A percentile compares a stretch with the other conserved stretches of the same genome.
Conservation (phyloP, 2,888 invertebrate species). For the Ennomos erosarius region DNA sequence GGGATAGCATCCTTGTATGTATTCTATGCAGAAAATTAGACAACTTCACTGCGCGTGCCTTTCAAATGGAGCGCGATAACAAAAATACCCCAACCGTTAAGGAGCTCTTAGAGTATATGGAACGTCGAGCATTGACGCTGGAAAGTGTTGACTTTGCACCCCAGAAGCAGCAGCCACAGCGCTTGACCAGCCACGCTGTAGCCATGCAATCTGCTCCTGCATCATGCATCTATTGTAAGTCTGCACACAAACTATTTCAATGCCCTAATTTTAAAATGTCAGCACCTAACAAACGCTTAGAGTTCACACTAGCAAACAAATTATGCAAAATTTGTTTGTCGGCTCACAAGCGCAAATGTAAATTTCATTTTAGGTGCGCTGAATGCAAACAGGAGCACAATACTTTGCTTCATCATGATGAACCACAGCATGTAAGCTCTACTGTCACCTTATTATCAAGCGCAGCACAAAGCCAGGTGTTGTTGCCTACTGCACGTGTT, state of each 20-base stretch:
- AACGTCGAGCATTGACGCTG: no score
- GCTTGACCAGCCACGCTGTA: background rate
- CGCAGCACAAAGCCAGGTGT: background rate
- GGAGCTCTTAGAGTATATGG: background rate
- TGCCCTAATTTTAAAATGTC: slow-evolving; percentile 2
- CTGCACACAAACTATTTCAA: background rate
- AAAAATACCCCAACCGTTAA: background rate
- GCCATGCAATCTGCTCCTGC: background rate
- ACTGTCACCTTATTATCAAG: no score
- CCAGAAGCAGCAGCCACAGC: slow-evolving; percentile 1
- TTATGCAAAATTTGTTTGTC: slow-evolving; percentile 1
- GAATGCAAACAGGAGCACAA: slow-evolving; percentile 1
- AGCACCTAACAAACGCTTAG: background rate
- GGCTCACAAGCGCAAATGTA: no score
- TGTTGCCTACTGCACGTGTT: no score
- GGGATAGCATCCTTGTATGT: slow-evolving; percentile 9
- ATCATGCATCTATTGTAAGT: slow-evolving; percentile 8
- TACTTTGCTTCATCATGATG: no score
- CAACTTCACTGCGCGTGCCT: background rate
- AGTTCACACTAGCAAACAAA: background rate
- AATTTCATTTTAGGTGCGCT: no score
- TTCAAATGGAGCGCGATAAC: slow-evolving; percentile 1
- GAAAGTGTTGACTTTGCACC: no score
- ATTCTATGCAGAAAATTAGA: slow-evolving; percentile 8
- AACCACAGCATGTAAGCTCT: no score